Percentiles rank a stretch among this genome's conserved stretches.
phyloP scores from a whole-genome alignment of 1,140 invertebrate genomes.

The Thaumetopoea pityocampa region DNA sequence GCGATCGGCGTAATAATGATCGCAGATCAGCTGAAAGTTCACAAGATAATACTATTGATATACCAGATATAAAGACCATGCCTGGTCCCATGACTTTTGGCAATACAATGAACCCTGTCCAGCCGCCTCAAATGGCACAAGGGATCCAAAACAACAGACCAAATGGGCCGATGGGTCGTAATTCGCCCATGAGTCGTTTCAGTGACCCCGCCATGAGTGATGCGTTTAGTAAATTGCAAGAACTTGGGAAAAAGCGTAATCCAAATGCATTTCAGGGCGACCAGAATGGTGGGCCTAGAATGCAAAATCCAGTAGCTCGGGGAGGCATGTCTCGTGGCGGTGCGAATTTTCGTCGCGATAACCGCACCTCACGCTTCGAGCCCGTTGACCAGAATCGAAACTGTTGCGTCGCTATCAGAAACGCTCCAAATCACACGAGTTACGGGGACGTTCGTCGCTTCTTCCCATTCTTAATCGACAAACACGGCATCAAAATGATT shows the following conservation, averaged over 20 bases:
- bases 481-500: conserved; percentile 90
- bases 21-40: conserved; percentile 55
- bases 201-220: conserved; percentile 48
- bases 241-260: conserved; percentile 77
- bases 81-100: not conserved
- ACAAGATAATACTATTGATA: conserved; percentile 33
- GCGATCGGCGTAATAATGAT: conserved; percentile 58
- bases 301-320: conserved; percentile 20
- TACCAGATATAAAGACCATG: not conserved
- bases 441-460: conserved; percentile 88
- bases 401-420: conserved; percentile 82
- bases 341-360: conserved; percentile 33
- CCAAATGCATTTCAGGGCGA: conserved; percentile 77
- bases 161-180: conserved; percentile 28
- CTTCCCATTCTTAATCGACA: conserved; percentile 87
- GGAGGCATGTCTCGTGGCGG: conserved; percentile 37
- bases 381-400: conserved; percentile 33
- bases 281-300: conserved; percentile 33
- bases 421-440: conserved; percentile 80
- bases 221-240: conserved; percentile 70
- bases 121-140: conserved; percentile 11
- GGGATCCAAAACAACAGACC: conserved; percentile 19
- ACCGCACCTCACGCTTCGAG: conserved; percentile 39
- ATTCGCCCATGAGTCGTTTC: conserved; percentile 31
- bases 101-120: conserved; percentile 9